These are phyloP conservation scores for Coilia nasus DNA, from an alignment of 2,797 vertebrate genomes.

Conservation along the genomic window DNA sequence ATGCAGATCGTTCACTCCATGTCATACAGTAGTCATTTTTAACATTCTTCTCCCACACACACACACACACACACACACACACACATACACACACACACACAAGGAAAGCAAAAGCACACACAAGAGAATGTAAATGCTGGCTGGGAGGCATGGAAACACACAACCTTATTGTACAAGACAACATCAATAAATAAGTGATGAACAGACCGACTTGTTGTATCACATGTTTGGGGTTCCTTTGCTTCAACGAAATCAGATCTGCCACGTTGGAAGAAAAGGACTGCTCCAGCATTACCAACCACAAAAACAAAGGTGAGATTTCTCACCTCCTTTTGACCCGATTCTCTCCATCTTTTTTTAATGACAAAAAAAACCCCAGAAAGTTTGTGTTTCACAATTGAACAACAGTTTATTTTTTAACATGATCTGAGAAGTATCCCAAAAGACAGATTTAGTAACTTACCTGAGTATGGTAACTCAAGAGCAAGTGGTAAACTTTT, in stretches of 20 bases:
- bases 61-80: no score
- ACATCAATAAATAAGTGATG: not conserved
- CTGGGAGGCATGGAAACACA: not conserved
- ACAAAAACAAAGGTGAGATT: not conserved
- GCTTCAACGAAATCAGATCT: not conserved
- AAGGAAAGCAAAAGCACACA: not conserved
- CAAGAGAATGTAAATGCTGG: not conserved
- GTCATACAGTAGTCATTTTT: not conserved
- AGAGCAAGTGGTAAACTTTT: no score
- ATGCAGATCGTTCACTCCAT: not conserved
- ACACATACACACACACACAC: not conserved
- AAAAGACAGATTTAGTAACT: no score
- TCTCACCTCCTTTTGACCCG: not conserved
- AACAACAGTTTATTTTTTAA: not conserved
- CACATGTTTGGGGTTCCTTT: not conserved
- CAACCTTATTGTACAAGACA: not conserved
- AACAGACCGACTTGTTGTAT: slow-evolving; percentile 11
- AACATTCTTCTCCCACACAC: not conserved
- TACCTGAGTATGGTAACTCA: no score
- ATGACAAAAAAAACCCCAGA: not conserved
- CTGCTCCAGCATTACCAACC: not conserved
- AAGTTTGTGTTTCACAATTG: not conserved
- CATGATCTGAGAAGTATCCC: not conserved
- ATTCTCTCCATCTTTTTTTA: not conserved
- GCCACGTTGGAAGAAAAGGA: not conserved